Percentiles rank a stretch among this genome's conserved stretches.
Conservation (phyloP, 2,888 invertebrate genomes). For the Ryuthela nishihirai region DNA sequence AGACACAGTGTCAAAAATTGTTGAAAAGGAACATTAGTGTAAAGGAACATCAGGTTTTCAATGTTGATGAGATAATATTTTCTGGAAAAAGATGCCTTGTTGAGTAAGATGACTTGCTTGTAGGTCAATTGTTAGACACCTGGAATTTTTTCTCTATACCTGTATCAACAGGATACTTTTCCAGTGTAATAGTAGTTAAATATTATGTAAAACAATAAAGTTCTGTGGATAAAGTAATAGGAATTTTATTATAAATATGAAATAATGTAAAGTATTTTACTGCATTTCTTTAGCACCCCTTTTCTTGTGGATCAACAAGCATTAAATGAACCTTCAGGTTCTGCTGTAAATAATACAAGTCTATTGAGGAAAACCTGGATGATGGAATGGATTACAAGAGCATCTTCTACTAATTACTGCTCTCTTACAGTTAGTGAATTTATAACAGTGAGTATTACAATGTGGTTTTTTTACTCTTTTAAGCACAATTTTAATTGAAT, state of each 20-base stretch:
- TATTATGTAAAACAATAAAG: too few species aligned
- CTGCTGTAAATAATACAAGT: conserved; percentile 1
- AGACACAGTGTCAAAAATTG: too few species aligned
- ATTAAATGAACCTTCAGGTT: conserved; percentile 18
- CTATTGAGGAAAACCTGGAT: background rate
- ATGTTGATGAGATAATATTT: too few species aligned
- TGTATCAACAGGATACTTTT: too few species aligned
- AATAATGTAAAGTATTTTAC: background rate
- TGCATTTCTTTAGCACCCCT: conserved; percentile 9
- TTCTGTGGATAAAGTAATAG: background rate
- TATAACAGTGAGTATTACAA: conserved; percentile 5
- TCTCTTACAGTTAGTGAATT: conserved; percentile 20
- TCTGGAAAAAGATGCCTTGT: too few species aligned
- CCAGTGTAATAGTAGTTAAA: too few species aligned
- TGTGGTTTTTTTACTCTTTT: background rate
- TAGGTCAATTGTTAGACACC: too few species aligned
- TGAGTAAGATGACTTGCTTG: too few species aligned
- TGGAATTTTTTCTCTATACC: too few species aligned
- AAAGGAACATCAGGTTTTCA: too few species aligned
- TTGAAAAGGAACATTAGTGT: too few species aligned
- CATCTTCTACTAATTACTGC: conserved; percentile 1
- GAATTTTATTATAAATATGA: background rate
- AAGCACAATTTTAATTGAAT: too few species aligned
- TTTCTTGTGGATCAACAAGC: conserved; percentile 27
- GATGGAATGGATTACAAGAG: conserved; percentile 4